Base-by-base conservation (phyloP, 1,140 invertebrate genomes). In the Drosophila rufa region DNA sequence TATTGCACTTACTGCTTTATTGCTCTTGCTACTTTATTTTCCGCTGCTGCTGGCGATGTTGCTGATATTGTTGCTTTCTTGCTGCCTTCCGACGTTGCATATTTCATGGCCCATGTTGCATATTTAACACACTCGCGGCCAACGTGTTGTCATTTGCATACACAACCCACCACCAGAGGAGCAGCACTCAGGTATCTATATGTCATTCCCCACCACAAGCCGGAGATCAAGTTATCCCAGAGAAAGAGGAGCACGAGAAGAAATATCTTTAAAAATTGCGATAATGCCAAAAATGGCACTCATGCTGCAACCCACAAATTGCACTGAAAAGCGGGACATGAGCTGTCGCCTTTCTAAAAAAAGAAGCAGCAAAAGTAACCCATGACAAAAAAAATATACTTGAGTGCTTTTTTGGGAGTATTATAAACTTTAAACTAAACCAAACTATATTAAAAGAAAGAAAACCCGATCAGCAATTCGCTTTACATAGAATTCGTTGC, bases 321-420 rank as follows among this genome's bases (percentile, higher is more conserved):
- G 56, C 80, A 40, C 30, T 45, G 60, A 51, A 57, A 53, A 59
- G 45, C 69, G 36, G 45, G 43, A 33, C 64, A 59, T 11, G 81
- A 79, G 67, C 67, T 80, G 77, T 74, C 65, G 85, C 84, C 84
- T 90, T 87, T 87, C 80, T 90, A 87, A 82, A 89, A 87, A 78
- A 36, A 11, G 50, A 67, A 42, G 65, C 15, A 43, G 30, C 59
- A 66, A 47, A 30, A 45, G 50, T 51, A 40, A 40, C 15, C 51
- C 60, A 47, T 40, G 22, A 60, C 62, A 48, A 15, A 42, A 64
- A 77, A 62, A n/a, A n/a, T 62, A 53, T 30, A 30, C 73, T 59
- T 74, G 14, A 12, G 65, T 68, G 75, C 83, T 82, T 82, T 86
- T 1, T 9, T 33, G 30, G 30, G 30, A 9, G 30, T 33, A 9